These are phyloP conservation scores for Lagenorhynchus albirostris DNA, from an alignment of 2,113 vertebrate species.

Conservation along the genomic window DNA sequence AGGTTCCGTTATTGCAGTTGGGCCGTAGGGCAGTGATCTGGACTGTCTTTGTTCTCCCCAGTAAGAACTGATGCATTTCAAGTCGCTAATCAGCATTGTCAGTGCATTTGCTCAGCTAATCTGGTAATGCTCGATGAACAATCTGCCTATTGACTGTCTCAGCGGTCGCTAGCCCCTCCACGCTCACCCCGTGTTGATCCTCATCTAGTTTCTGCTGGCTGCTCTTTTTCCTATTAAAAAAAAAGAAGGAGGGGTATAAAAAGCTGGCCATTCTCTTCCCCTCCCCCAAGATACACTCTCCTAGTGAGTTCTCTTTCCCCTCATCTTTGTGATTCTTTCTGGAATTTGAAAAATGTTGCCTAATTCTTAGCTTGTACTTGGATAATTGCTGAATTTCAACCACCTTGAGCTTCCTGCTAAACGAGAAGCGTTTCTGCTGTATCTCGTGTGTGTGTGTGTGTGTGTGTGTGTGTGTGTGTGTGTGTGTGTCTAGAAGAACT, in stretches of 20 bases:
- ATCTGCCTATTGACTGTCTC: conserved; percentile 84
- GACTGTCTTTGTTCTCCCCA: conserved; percentile 76
- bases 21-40: conserved; percentile 75
- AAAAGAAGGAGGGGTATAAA: background rate
- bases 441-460: conserved; percentile 67
- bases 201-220: conserved; percentile 82
- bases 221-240: conserved; percentile 78
- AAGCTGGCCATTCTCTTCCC: conserved; percentile 65
- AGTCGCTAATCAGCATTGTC: conserved; percentile 85
- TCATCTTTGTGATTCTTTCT: conserved; percentile 57
- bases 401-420: conserved; percentile 68
- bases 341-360: conserved; percentile 81
- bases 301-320: background rate
- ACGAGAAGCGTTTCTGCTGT: conserved; percentile 48
- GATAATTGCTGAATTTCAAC: conserved; percentile 64
- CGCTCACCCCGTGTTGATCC: conserved; percentile 81
- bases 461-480: conserved; percentile 67
- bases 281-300: conserved; percentile 58
- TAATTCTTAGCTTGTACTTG: conserved; percentile 61
- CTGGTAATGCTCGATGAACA: conserved; percentile 85
- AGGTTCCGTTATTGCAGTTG: conserved; percentile 64
- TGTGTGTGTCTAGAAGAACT: conserved; percentile 66
- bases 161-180: conserved; percentile 82
- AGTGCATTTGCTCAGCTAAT: conserved; percentile 85
- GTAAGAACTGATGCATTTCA: conserved; percentile 78